Conservation (phyloP, 2,113 vertebrate species). For the Toxotes jaculatrix region DNA sequence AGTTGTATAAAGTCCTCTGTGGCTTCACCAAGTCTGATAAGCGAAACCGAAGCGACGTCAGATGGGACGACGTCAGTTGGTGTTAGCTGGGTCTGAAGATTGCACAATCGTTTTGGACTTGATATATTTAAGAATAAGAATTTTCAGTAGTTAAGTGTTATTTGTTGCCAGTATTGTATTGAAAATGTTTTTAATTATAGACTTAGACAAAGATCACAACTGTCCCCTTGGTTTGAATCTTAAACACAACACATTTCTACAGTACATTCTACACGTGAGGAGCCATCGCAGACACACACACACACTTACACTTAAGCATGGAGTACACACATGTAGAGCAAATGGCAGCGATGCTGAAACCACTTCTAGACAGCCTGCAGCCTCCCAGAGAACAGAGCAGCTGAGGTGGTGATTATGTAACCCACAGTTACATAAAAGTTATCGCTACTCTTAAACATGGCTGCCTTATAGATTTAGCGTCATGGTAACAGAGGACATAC, state of each 20-base stretch:
- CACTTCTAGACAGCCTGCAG: conserved; percentile 66
- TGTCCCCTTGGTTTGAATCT: conserved; percentile 1
- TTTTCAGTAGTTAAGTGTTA: not conserved
- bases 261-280: conserved; percentile 9
- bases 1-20: not conserved
- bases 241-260: conserved; percentile 10
- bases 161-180: not conserved
- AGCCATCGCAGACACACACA: conserved; percentile 8
- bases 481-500: conserved; percentile 27
- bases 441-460: conserved; percentile 57
- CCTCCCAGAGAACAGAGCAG: conserved; percentile 55
- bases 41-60: too few relatives aligned
- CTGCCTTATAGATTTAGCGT: conserved; percentile 26
- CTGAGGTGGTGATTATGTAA: conserved; percentile 73
- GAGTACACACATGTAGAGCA: conserved; percentile 22
- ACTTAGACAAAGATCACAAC: not conserved
- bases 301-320: not conserved
- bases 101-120: too few relatives aligned
- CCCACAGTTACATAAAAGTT: conserved; percentile 69
- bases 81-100: not conserved
- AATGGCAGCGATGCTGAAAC: conserved; percentile 52
- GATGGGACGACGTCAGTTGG: too few relatives aligned
- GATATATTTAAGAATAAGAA: not conserved
- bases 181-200: not conserved
- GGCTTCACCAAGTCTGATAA: not conserved